These are phyloP conservation scores for Frankliniella fusca DNA, from an alignment of 2,888 invertebrate species.

Conservation along the genomic window DNA sequence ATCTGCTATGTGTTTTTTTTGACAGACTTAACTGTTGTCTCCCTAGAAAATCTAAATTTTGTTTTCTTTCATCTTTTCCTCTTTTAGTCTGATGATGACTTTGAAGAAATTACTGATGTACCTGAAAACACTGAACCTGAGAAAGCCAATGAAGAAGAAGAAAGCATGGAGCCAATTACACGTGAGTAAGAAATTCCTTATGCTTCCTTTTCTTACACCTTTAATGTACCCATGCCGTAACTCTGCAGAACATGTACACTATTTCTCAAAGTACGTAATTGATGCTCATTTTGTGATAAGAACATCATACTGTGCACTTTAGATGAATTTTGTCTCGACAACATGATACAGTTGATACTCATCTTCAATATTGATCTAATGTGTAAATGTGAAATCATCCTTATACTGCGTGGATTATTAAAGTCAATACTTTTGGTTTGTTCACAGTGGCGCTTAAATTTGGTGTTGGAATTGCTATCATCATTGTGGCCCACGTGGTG, in stretches of 20 bases:
- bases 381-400: no score
- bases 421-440: constrained; percentile 15
- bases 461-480: constrained; percentile 77
- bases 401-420: background rate
- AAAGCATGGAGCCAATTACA: background rate
- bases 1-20: no score
- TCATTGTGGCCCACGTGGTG: constrained; percentile 80
- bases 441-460: constrained; percentile 78
- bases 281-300: no score
- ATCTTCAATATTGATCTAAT: background rate
- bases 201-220: no score
- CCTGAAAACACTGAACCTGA: background rate
- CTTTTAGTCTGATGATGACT: constrained; percentile 18
- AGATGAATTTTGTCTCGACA: background rate
- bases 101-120: background rate
- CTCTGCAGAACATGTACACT: no score
- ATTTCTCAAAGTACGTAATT: no score
- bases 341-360: background rate
- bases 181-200: background rate
- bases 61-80: background rate
- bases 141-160: background rate
- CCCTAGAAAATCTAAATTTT: background rate
- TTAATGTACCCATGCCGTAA: background rate
- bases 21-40: background rate
- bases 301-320: background rate